Evolutionary conservation across 2,888 invertebrate species (phyloP).

Genomic region (Andrena bicolor): DNA sequence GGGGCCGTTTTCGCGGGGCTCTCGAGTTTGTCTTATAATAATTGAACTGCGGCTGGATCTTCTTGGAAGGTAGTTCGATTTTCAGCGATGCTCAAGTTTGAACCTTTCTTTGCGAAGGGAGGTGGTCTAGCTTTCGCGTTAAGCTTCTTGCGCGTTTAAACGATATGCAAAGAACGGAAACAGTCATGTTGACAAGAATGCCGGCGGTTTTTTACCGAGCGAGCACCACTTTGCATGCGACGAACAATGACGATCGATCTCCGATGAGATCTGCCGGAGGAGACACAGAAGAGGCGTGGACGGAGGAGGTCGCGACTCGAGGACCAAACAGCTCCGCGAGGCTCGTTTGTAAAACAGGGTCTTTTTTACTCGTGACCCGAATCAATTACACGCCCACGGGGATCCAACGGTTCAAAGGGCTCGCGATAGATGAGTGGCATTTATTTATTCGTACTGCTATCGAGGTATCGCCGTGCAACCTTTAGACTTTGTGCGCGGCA

Average conservation of each 20-base stretch:
- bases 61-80: not conserved
- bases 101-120: no score
- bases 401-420: constrained; percentile 2
- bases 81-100: no score
- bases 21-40: not conserved
- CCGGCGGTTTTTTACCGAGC: not conserved
- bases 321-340: constrained; percentile 5
- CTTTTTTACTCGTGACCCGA: constrained; percentile 47
- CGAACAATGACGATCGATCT: constrained; percentile 48
- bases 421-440: not conserved
- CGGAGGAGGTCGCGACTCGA: constrained; percentile 16
- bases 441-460: not conserved
- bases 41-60: not conserved
- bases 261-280: constrained; percentile 53
- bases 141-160: not conserved
- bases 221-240: constrained; percentile 23
- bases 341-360: constrained; percentile 33
- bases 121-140: not conserved
- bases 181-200: not conserved
- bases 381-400: constrained; percentile 30
- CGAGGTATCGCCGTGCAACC: not conserved
- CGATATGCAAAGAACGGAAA: constrained; percentile 34
- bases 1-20: constrained; percentile 9
- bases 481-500: no score
- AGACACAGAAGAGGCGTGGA: constrained; percentile 57